phyloP scores from a whole-genome alignment of 2,888 invertebrate species.

The Adela reaumurella region DNA sequence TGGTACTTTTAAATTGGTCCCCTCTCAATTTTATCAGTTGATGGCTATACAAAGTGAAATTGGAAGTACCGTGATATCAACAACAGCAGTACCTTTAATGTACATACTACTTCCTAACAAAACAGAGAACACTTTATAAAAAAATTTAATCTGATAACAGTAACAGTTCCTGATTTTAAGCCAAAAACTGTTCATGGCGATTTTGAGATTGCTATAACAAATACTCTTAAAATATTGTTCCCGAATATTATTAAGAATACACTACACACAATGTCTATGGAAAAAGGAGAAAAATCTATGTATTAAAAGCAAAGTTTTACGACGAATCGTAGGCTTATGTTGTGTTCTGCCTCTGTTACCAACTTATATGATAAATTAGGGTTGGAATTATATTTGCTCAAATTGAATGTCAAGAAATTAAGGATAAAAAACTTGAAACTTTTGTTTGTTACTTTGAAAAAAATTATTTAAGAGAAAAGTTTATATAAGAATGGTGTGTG shows the following conservation, averaged over 20 bases:
- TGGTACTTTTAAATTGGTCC: constrained; percentile 5
- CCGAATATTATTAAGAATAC: constrained; percentile 1
- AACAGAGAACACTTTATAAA: too few species aligned
- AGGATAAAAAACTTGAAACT: too few species aligned
- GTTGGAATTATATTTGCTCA: too few species aligned
- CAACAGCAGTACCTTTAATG: too few species aligned
- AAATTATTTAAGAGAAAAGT: too few species aligned
- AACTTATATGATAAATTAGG: constrained; percentile 1
- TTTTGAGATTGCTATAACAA: constrained; percentile 2
- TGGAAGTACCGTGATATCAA: not conserved
- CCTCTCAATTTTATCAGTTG: constrained; percentile 5
- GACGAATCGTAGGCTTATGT: constrained; percentile 3
- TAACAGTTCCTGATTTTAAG: not conserved
- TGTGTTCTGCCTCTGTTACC: constrained; percentile 2
- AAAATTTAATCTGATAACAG: too few species aligned
- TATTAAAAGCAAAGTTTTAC: constrained; percentile 3
- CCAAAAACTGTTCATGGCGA: constrained; percentile 2
- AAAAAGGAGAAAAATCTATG: constrained; percentile 1
- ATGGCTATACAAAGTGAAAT: constrained; percentile 3
- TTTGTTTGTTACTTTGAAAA: too few species aligned
- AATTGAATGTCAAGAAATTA: too few species aligned
- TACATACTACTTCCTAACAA: too few species aligned
- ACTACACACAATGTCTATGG: constrained; percentile 2
- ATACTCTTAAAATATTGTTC: not conserved
- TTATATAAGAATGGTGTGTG: too few species aligned